Evolutionary conservation across 1,140 invertebrate genomes (phyloP).

Genomic region (Trichogramma pretiosum): DNA sequence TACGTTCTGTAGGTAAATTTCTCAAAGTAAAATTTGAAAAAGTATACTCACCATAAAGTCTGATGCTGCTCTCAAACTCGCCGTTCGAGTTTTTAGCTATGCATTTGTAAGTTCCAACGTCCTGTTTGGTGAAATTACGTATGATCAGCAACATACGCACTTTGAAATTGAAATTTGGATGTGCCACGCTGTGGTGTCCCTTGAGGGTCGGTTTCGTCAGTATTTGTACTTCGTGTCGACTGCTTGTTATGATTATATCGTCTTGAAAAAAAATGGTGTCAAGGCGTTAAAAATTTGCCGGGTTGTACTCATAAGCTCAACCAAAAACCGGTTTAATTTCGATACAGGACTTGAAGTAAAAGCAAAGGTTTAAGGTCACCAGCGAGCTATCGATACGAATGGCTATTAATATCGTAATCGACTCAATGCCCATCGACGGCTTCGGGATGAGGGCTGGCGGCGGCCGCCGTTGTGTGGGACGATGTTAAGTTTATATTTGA

Average conservation of each 20-base stretch:
- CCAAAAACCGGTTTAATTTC: no score
- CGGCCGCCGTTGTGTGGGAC: neutral
- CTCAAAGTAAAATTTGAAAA: no score
- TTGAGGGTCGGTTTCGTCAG: constrained; percentile 51
- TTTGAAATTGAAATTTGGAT: constrained; percentile 50
- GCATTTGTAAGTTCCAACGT: constrained; percentile 80
- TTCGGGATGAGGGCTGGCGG: neutral
- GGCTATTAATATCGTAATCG: no score
- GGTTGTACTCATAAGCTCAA: no score
- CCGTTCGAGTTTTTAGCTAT: constrained; percentile 87
- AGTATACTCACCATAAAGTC: constrained; percentile 80
- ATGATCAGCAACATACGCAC: constrained; percentile 77
- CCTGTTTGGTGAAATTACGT: constrained; percentile 63
- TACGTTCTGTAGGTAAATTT: no score
- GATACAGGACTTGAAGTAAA: no score
- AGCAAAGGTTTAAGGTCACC: no score
- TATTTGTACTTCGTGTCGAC: constrained; percentile 72
- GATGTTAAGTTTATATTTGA: neutral
- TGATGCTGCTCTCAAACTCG: constrained; percentile 78
- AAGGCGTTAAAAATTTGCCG: no score
- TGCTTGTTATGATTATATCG: constrained; percentile 74
- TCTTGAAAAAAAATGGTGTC: constrained; percentile 44
- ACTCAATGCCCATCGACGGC: constrained; percentile 3
- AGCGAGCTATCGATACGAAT: no score
- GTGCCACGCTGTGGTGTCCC: neutral